Percentiles rank a stretch among this genome's conserved stretches.
Evolutionary conservation across 2,113 vertebrate species (phyloP).

Genomic region (Varanus salvator): DNA sequence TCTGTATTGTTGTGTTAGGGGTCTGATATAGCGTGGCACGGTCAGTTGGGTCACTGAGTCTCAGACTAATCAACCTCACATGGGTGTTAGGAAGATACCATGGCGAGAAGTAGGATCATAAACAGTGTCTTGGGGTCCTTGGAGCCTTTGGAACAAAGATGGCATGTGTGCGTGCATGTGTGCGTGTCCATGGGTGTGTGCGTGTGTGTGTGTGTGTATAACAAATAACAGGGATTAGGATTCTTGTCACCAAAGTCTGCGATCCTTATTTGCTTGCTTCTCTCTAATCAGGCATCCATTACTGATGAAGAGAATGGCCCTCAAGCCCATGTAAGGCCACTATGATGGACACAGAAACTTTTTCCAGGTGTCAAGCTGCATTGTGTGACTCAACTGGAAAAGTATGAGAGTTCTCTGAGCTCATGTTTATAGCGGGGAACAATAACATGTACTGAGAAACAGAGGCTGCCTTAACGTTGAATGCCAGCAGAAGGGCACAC

Average conservation of each 20-base stretch:
- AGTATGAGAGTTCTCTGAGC: slow-evolving; percentile 52
- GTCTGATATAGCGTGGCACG: too few relatives aligned
- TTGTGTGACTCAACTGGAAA: slow-evolving; percentile 62
- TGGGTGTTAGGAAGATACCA: too few relatives aligned
- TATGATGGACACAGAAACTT: slow-evolving; percentile 45
- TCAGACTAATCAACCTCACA: too few relatives aligned
- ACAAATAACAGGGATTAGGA: neutral
- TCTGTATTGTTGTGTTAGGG: too few relatives aligned
- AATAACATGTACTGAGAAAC: slow-evolving; percentile 3
- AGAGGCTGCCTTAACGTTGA: slow-evolving; percentile 40
- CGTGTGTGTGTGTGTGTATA: too few relatives aligned
- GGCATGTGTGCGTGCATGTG: too few relatives aligned
- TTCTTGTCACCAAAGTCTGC: neutral
- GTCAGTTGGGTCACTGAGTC: too few relatives aligned
- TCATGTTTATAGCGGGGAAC: slow-evolving; percentile 34
- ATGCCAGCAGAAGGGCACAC: slow-evolving; percentile 60
- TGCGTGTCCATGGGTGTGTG: too few relatives aligned
- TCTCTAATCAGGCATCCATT: neutral
- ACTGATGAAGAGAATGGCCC: neutral
- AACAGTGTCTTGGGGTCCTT: too few relatives aligned
- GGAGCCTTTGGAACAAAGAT: too few relatives aligned
- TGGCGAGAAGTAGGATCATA: too few relatives aligned
- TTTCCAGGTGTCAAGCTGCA: neutral
- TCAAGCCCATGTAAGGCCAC: neutral
- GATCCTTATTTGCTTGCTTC: neutral